Evolutionary conservation across 2,797 vertebrate genomes (phyloP).

Genomic region (Onychomys torridus): DNA sequence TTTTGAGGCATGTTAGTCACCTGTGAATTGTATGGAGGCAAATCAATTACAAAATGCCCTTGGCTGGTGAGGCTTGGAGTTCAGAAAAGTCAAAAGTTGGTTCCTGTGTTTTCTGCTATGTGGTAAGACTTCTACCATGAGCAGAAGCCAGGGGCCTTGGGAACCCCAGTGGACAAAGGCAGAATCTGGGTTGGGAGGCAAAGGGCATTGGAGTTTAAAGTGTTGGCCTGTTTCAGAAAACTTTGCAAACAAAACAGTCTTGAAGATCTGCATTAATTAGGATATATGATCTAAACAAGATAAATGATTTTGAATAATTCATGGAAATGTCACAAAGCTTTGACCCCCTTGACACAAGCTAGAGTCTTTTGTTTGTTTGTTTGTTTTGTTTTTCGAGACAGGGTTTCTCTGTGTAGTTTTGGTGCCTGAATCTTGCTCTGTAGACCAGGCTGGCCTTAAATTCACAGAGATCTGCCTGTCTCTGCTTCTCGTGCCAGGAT

Average conservation of each 20-base stretch:
- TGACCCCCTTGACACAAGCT: neutral
- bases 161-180: neutral
- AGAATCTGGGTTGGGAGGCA: neutral
- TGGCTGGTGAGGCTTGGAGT: slow-evolving; percentile 46
- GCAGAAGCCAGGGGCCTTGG: neutral
- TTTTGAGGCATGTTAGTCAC: slow-evolving; percentile 49
- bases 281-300: neutral
- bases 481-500: too few relatives aligned
- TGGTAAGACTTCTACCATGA: fast-evolving
- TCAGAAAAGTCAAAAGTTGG: slow-evolving; percentile 24
- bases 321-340: neutral
- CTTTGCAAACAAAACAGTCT: neutral
- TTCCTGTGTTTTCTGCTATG: neutral
- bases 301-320: neutral
- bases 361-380: neutral
- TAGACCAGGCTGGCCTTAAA: too few relatives aligned
- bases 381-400: too few relatives aligned
- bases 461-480: too few relatives aligned
- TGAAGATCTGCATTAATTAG: slow-evolving; percentile 44
- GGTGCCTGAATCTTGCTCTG: too few relatives aligned
- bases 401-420: too few relatives aligned
- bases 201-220: neutral
- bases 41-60: slow-evolving; percentile 47
- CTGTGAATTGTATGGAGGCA: slow-evolving; percentile 52
- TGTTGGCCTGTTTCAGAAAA: slow-evolving; percentile 37